A percentile compares a stretch with the other conserved stretches of the same genome.
These are phyloP conservation scores for Ylistrum balloti DNA, from an alignment of 1,140 invertebrate species.

Conservation along the genomic window DNA sequence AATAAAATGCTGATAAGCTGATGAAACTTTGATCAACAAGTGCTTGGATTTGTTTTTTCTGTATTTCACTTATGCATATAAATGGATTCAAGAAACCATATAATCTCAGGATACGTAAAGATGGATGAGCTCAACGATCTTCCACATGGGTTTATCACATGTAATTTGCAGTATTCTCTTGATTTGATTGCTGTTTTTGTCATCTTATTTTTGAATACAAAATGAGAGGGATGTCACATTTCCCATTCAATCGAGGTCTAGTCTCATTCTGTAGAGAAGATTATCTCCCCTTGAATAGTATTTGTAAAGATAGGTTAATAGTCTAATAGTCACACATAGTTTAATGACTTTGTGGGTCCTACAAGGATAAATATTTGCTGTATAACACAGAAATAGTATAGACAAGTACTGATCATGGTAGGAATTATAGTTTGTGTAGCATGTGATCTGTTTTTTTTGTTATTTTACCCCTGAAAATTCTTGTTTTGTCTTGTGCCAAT, in stretches of 20 bases:
- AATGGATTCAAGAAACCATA: too few relatives aligned
- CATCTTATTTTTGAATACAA: background rate
- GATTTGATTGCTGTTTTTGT: too few relatives aligned
- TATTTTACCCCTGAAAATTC: too few relatives aligned
- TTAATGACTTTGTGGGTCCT: background rate
- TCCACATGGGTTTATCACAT: background rate
- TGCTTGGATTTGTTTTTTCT: background rate
- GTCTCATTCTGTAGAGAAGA: background rate
- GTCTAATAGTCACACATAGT: background rate
- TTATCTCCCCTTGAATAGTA: conserved; percentile 24
- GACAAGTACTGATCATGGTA: too few relatives aligned
- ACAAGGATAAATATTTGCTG: background rate
- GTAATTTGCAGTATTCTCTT: background rate
- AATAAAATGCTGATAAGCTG: background rate
- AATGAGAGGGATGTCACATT: background rate
- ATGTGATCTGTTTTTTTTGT: too few relatives aligned
- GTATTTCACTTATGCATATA: background rate
- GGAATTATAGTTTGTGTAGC: too few relatives aligned
- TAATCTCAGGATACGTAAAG: background rate
- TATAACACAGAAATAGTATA: too few relatives aligned
- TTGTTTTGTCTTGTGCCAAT: too few relatives aligned
- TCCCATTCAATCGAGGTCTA: background rate
- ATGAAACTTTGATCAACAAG: background rate
- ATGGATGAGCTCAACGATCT: background rate
- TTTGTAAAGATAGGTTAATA: background rate